phyloP scores from a whole-genome alignment of 2,888 invertebrate species.

The Callimorpha dominula region DNA sequence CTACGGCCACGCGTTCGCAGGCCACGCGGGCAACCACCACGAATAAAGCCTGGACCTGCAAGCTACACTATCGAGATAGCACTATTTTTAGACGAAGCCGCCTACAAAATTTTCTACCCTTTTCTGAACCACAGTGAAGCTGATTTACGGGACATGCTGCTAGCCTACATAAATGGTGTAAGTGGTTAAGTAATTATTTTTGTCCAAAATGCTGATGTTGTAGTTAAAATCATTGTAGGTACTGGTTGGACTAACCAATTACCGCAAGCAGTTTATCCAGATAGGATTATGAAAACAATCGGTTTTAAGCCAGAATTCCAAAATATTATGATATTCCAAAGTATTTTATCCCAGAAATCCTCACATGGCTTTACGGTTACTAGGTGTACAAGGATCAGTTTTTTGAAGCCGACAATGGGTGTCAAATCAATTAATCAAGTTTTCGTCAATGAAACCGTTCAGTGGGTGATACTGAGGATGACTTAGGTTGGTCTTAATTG shows the following conservation, averaged over 20 bases:
- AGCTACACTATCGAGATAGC: conserved; percentile 90
- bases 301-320: not conserved
- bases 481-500: no score
- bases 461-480: no score
- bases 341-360: not conserved
- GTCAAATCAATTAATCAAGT: no score
- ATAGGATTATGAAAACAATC: not conserved
- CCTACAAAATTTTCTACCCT: conserved; percentile 90
- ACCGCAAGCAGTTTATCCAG: not conserved
- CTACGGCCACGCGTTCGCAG: conserved; percentile 67
- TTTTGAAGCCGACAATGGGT: no score
- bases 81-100: conserved; percentile 91
- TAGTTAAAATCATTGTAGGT: not conserved
- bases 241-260: not conserved
- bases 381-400: no score
- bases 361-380: not conserved
- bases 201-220: not conserved
- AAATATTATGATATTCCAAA: not conserved
- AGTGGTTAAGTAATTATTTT: conserved; percentile 53
- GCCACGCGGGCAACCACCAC: conserved; percentile 61
- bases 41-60: conserved; percentile 62
- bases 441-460: no score
- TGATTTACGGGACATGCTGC: conserved; percentile 90
- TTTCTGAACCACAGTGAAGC: conserved; percentile 89
- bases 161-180: conserved; percentile 92